These are phyloP conservation scores for Armadillidium nasatum DNA, from an alignment of 1,140 invertebrate species.

Conservation along the genomic window DNA sequence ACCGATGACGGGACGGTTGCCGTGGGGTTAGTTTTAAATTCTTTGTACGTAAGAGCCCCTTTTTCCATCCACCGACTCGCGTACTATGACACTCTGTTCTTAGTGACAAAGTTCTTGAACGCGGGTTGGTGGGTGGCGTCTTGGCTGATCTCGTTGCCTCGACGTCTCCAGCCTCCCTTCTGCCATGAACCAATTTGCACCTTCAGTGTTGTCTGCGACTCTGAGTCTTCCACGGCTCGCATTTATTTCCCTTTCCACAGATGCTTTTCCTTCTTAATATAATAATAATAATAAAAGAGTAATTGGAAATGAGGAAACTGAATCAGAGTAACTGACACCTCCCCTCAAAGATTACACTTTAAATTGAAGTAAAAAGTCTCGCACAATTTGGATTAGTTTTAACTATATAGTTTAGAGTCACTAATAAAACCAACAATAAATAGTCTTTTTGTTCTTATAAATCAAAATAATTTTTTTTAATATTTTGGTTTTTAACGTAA, in stretches of 20 bases:
- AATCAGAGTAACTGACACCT: not conserved
- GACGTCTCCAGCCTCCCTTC: slow-evolving; percentile 1
- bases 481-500: no score
- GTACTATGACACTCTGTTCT: slow-evolving; percentile 4
- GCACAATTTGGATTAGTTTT: no score
- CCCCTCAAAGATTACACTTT: no score
- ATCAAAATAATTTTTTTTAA: no score
- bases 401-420: no score
- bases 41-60: slow-evolving; percentile 12
- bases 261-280: not conserved
- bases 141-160: slow-evolving; percentile 2
- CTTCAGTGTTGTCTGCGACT: slow-evolving; percentile 3
- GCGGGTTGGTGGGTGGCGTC: slow-evolving; percentile 1
- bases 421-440: no score
- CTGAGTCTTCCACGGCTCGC: not conserved
- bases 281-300: no score
- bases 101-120: not conserved
- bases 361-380: no score
- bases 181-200: slow-evolving; percentile 3
- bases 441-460: no score
- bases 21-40: slow-evolving; percentile 41
- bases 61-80: slow-evolving; percentile 30
- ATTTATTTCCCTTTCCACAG: not conserved
- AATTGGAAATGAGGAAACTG: not conserved
- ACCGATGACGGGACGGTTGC: slow-evolving; percentile 43